A percentile compares a stretch with the other conserved stretches of the same genome.
Conservation (phyloP, 2,888 invertebrate species). For the Merodon equestris region DNA sequence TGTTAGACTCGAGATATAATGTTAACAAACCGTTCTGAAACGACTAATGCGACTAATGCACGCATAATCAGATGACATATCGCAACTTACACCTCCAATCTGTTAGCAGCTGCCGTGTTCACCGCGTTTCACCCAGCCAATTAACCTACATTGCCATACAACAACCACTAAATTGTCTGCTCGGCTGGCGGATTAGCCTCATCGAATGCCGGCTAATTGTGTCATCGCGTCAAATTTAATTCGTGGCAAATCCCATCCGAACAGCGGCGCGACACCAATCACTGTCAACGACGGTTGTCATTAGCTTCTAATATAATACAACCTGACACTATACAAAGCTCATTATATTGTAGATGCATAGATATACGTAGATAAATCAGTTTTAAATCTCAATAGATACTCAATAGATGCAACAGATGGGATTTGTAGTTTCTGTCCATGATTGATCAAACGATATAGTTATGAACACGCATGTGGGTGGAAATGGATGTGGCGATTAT, state of each 20-base stretch:
- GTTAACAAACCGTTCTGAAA: too few species aligned
- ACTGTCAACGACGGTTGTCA: slow-evolving; percentile 39
- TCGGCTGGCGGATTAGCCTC: slow-evolving; percentile 50
- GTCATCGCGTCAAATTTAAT: slow-evolving; percentile 60
- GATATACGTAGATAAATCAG: too few species aligned
- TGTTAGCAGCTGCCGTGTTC: slow-evolving; percentile 25
- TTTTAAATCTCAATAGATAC: slow-evolving; percentile 42
- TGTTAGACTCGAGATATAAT: too few species aligned
- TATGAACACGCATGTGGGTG: slow-evolving; percentile 14
- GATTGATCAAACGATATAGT: too few species aligned
- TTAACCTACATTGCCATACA: slow-evolving; percentile 57
- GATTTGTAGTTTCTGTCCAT: slow-evolving; percentile 11
- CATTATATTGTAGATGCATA: too few species aligned
- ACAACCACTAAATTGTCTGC: slow-evolving; percentile 36
- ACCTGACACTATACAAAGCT: slow-evolving; percentile 57
- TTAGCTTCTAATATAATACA: slow-evolving; percentile 56
- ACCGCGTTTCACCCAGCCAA: slow-evolving; percentile 39
- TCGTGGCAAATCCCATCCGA: slow-evolving; percentile 23
- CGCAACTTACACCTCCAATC: slow-evolving; percentile 30
- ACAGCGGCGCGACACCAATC: slow-evolving; percentile 46
- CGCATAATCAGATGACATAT: neutral
- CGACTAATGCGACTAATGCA: too few species aligned
- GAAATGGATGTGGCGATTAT: slow-evolving; percentile 1
- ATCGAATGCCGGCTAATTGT: slow-evolving; percentile 57
- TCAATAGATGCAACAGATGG: slow-evolving; percentile 17